Evolutionary conservation across 2,113 vertebrate species (phyloP).

Genomic region (Lutjanus erythropterus): DNA sequence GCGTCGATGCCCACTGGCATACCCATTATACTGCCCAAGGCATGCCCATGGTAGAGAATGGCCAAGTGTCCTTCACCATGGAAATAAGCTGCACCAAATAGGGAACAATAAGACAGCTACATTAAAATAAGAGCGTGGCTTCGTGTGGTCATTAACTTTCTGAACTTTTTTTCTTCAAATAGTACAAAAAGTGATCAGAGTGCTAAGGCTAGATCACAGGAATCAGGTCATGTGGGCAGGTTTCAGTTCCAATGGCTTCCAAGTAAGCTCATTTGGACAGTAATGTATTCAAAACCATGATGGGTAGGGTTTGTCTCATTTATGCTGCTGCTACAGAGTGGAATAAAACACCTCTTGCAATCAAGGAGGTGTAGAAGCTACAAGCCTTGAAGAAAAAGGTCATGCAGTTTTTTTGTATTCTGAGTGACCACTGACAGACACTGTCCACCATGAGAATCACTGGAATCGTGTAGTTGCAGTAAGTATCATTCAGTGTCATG

Average conservation of each 20-base stretch:
- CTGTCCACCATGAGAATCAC: not conserved
- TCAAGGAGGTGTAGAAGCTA: too few species aligned
- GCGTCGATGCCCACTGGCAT: conserved; percentile 46
- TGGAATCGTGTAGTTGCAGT: not conserved
- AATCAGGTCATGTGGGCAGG: too few species aligned
- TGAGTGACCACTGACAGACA: not conserved
- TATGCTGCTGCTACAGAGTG: too few species aligned
- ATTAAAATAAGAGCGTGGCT: not conserved
- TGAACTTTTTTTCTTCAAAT: not conserved
- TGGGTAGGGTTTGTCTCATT: too few species aligned
- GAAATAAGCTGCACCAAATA: conserved; percentile 21
- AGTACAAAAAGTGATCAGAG: too few species aligned
- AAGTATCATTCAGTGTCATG: not conserved
- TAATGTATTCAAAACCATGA: too few species aligned
- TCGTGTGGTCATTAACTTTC: not conserved
- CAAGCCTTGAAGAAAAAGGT: too few species aligned
- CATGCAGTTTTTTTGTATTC: not conserved
- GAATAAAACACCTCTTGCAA: too few species aligned
- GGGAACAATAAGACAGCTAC: not conserved
- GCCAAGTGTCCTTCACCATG: conserved; percentile 36
- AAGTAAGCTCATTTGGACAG: too few species aligned
- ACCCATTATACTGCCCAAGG: conserved; percentile 52
- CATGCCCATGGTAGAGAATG: conserved; percentile 37
- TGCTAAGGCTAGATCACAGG: too few species aligned
- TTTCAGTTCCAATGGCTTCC: too few species aligned